phyloP scores from a whole-genome alignment of 1,140 invertebrate genomes.

The Drosophila santomea region DNA sequence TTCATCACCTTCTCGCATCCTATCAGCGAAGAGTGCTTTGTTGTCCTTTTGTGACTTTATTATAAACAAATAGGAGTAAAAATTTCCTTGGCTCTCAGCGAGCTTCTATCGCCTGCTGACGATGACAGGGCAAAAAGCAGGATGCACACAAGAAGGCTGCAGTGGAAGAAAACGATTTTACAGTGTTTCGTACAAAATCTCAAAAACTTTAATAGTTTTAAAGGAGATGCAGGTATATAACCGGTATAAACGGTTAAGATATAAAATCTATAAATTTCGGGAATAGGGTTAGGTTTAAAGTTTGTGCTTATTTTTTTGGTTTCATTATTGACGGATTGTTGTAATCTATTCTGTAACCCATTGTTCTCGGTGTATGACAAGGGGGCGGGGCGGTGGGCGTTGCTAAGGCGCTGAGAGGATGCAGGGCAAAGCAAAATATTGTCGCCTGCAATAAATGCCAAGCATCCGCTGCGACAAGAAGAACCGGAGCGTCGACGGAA shows the following conservation, averaged over 20 bases:
- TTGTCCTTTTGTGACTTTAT: slow-evolving; percentile 50
- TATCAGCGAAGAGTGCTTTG: slow-evolving; percentile 36
- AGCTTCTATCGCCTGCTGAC: slow-evolving; percentile 42
- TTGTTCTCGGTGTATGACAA: neutral
- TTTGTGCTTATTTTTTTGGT: too few relatives aligned
- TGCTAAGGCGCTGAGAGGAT: slow-evolving; percentile 28
- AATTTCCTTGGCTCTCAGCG: slow-evolving; percentile 46
- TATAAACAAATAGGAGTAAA: slow-evolving; percentile 50
- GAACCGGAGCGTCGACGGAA: slow-evolving; percentile 32
- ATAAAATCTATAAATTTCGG: too few relatives aligned
- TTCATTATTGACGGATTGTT: too few relatives aligned
- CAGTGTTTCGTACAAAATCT: neutral
- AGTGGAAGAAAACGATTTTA: neutral
- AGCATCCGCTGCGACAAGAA: slow-evolving; percentile 74
- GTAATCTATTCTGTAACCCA: neutral
- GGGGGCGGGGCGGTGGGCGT: neutral
- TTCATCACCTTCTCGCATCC: slow-evolving; percentile 36
- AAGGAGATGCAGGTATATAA: neutral
- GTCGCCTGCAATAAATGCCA: slow-evolving; percentile 81
- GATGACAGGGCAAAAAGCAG: slow-evolving; percentile 38
- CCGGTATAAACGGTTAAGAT: too few relatives aligned
- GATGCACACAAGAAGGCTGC: slow-evolving; percentile 24
- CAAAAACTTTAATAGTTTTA: neutral
- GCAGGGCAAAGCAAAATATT: slow-evolving; percentile 71
- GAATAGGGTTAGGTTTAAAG: too few relatives aligned